Evolutionary conservation across 2,113 vertebrate genomes (phyloP).

Genomic region (Heterotilapia buettikoferi): DNA sequence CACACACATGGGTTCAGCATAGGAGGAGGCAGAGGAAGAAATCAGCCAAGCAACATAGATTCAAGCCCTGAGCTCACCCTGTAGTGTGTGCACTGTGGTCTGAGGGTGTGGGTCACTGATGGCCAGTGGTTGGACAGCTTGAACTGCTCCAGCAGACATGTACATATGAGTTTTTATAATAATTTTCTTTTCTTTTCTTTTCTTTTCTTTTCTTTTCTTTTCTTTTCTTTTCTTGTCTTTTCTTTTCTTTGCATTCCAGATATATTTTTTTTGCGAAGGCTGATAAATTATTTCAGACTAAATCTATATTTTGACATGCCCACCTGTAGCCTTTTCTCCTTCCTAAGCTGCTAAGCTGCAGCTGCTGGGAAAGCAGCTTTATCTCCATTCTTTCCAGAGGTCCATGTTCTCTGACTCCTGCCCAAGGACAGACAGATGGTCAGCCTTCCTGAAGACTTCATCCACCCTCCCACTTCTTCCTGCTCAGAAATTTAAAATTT

Average conservation of each 20-base stretch:
- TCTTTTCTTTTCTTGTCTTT: background rate
- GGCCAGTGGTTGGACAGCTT: constrained; percentile 8
- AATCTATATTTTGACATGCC: background rate
- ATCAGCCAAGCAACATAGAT: background rate
- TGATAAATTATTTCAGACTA: background rate
- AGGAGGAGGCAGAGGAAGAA: background rate
- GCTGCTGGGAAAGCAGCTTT: constrained; percentile 11
- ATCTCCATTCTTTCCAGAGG: background rate
- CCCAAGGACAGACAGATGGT: constrained; percentile 3
- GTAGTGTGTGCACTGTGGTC: background rate
- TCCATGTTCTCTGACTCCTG: background rate
- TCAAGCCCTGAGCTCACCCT: background rate
- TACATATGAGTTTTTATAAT: background rate
- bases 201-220: background rate
- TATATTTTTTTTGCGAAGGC: background rate
- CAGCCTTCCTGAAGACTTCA: background rate
- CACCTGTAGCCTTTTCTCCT: background rate
- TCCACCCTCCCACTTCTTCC: background rate
- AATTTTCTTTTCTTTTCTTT: background rate
- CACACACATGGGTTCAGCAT: background rate
- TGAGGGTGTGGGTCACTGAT: constrained; percentile 58
- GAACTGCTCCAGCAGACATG: constrained; percentile 19
- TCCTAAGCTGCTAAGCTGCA: background rate
- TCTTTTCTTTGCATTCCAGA: background rate
- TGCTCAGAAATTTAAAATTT: background rate